These are phyloP conservation scores for Ceyx cyanopectus DNA, from an alignment of 2,113 vertebrate species.

Conservation along the genomic window DNA sequence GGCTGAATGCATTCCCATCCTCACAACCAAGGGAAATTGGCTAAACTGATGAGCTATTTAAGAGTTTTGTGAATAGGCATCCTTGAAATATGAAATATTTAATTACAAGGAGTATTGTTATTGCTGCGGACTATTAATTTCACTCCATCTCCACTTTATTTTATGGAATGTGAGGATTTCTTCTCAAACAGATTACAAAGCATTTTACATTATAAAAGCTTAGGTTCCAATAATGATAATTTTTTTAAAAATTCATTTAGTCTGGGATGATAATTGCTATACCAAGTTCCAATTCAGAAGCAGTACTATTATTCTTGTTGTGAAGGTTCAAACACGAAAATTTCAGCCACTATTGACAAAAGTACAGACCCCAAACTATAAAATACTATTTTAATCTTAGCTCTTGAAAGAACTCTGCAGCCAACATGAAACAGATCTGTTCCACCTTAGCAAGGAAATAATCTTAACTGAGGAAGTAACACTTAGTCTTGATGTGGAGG, in stretches of 20 bases:
- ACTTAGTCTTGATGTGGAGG: neutral
- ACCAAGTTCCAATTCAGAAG: constrained; percentile 4
- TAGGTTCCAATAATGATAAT: neutral
- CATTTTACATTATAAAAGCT: neutral
- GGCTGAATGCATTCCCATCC: neutral
- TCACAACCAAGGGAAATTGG: neutral
- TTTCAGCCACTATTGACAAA: neutral
- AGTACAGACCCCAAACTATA: neutral
- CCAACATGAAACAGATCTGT: neutral
- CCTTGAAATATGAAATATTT: constrained; percentile 28
- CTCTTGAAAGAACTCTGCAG: neutral
- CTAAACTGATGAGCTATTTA: neutral
- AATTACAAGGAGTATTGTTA: constrained; percentile 12
- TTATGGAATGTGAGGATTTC: neutral
- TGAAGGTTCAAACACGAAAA: constrained; percentile 8
- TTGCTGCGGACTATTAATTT: constrained; percentile 18
- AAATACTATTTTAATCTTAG: neutral
- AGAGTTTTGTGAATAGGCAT: neutral
- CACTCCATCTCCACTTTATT: neutral
- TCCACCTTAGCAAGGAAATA: neutral
- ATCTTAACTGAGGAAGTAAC: neutral
- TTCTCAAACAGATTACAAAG: constrained; percentile 10
- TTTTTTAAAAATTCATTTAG: constrained; percentile 12
- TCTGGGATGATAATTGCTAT: neutral
- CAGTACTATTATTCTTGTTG: constrained; percentile 5